These are phyloP conservation scores for Phyllostomus discolor DNA, from an alignment of 2,113 vertebrate species.

Conservation along the genomic window DNA sequence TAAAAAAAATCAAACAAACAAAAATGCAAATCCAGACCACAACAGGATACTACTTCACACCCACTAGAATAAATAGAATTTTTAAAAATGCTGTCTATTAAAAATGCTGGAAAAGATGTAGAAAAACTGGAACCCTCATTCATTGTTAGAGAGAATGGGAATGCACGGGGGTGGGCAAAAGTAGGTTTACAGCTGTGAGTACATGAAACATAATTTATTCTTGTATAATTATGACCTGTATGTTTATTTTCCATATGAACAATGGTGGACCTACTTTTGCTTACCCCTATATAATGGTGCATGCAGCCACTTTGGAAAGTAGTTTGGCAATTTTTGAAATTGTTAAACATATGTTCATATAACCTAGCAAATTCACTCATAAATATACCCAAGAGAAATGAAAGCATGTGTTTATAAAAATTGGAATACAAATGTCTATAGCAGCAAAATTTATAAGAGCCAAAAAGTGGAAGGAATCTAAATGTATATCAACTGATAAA, in stretches of 20 bases:
- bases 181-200: too few species aligned
- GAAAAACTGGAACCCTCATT: background rate
- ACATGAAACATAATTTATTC: too few species aligned
- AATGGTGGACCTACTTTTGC: too few species aligned
- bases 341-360: background rate
- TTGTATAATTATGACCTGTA: too few species aligned
- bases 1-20: too few species aligned
- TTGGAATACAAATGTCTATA: background rate
- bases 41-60: background rate
- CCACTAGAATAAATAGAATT: background rate
- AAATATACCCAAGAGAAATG: background rate
- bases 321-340: background rate
- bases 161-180: background rate
- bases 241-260: too few species aligned
- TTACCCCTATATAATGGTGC: background rate
- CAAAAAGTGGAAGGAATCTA: background rate
- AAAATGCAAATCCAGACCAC: background rate
- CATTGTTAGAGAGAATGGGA: background rate
- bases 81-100: background rate
- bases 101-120: background rate
- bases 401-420: background rate
- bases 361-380: background rate
- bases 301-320: background rate
- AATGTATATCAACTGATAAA: background rate
- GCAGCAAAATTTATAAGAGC: background rate